phyloP scores from a whole-genome alignment of 2,888 invertebrate genomes.

The Synanthedon andrenaeformis region DNA sequence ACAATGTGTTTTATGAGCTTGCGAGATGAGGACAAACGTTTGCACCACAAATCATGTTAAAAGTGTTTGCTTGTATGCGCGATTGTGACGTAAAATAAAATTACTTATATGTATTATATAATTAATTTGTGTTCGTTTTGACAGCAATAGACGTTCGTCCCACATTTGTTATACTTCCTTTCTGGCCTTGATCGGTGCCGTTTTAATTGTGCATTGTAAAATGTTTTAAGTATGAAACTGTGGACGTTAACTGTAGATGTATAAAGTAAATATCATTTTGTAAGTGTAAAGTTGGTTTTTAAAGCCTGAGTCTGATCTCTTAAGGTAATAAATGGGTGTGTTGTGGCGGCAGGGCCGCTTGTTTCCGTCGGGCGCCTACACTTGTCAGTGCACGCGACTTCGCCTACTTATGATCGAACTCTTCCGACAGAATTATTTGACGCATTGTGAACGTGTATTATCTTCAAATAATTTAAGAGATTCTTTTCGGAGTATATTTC shows the following conservation, averaged over 20 bases:
- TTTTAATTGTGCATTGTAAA: slow-evolving; percentile 49
- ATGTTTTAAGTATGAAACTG: slow-evolving; percentile 39
- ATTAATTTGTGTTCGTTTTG: not conserved
- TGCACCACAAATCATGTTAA: slow-evolving; percentile 6
- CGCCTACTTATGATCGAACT: slow-evolving; percentile 10
- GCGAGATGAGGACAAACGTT: slow-evolving; percentile 10
- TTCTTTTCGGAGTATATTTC: too few relatives aligned
- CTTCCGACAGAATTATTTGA: too few relatives aligned
- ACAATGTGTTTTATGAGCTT: slow-evolving; percentile 16
- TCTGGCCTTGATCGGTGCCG: slow-evolving; percentile 23
- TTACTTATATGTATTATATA: not conserved
- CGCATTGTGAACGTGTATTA: too few relatives aligned
- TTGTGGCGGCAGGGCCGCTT: slow-evolving; percentile 24
- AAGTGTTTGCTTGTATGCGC: too few relatives aligned
- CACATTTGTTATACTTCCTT: slow-evolving; percentile 14
- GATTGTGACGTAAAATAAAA: too few relatives aligned
- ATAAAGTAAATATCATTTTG: slow-evolving; percentile 52
- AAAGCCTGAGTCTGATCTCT: slow-evolving; percentile 67
- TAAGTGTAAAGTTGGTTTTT: slow-evolving; percentile 61
- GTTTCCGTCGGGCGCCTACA: slow-evolving; percentile 24
- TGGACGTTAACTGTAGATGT: slow-evolving; percentile 61
- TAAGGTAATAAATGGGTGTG: slow-evolving; percentile 48
- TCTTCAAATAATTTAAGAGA: too few relatives aligned
- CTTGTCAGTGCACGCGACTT: slow-evolving; percentile 1
- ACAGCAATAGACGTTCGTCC: not conserved